Base-by-base conservation (phyloP, 2,797 vertebrate genomes). In the Chelon labrosus region DNA sequence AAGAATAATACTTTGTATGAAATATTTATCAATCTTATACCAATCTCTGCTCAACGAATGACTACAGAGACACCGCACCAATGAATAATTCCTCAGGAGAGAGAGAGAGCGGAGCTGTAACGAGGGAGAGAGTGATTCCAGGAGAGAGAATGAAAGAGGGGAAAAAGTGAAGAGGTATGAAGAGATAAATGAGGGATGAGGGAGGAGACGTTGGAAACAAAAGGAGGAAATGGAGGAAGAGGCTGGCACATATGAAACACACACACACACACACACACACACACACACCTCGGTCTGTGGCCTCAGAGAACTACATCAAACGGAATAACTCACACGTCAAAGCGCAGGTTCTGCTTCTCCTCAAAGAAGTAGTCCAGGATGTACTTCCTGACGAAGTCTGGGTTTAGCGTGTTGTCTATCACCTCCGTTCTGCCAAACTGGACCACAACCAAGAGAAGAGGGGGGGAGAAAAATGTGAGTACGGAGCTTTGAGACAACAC, bases 321-420 rank as follows among this genome's bases (percentile, higher is more conserved):
- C 46, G 13, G 79, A 84, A 87, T 84, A 89, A 95, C 97, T 98
- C 87, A 99, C 97, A 98, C 94, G 88, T 99, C 97, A 69, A 99
- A 98, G 77, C 97, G 97, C 39, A 98, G 96, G 89, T 96, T 98
- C 94, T 98, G 97, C 85, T 97, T 97, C 93, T 99, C 97, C 93
- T 99, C 97, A 55, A 98, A 99, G 92, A 96, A 98, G 90, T 98
- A 99, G 92, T 99, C 96, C 51, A 98, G 93, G 61, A 98, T 96
- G 82, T 97, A 99, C 87, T 99, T 99, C 87, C 95, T 96, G 88
- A 98, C 95, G 68, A 99, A 99, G 89, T 99, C 97, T 0, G 97
- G 97, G 89, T 98, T 97, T 81, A 98, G 93, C 0, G 97, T 96
- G 94, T 99, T 99, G 94, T 98, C 96, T 5, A 99, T 98, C 88